Base-by-base conservation (phyloP, 2,113 vertebrate genomes). In the Syngnathus floridae region DNA sequence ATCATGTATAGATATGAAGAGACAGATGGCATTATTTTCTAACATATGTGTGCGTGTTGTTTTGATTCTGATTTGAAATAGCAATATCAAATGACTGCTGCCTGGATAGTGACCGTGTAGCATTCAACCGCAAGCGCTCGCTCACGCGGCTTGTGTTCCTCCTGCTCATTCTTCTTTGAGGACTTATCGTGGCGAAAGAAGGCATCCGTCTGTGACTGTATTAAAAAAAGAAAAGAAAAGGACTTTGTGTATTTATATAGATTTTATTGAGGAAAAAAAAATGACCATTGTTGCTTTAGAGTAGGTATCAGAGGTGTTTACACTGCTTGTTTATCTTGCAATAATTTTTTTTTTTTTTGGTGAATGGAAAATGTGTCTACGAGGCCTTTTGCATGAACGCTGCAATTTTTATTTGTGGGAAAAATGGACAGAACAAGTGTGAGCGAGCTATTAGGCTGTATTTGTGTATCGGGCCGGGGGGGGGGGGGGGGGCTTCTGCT, bases 171-270 rank as follows among this genome's bases (percentile, higher is more conserved):
- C 16, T 88, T 79, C 16, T 88, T 85, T 71, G 85, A 89, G 86
- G 79, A 79, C 81, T 84, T 80, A 87, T 83, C 82, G 82, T 77
- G 76, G 48, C 19, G 11, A 76, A 89, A 81, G 72, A 82, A 89
- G 82, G 82, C 79, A 89, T 83, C 78, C 76, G 69, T 88, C 87
- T 81, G 85, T 90, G 86, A 87, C 86, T 88, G 87, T 89, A 89
- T 90, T 89, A 17, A 56, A 55, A 16, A 79, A 51, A 45, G 21
- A 51, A 55, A 7, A 49, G n/a, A 49, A 89, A 88, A 88, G 84
- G 86, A 90, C 87, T 90, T 90, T 87, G 90, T 92, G 91, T 92
- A 92, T 92, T 92, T 92, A 92, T 92, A 92, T 90, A 92, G 90
- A 92, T 89, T 92, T 87, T 91, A 92, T 92, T 87, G 86, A 90